Evolutionary conservation across 2,797 vertebrate species (phyloP).

Genomic region (Periophthalmus magnuspinnatus): DNA sequence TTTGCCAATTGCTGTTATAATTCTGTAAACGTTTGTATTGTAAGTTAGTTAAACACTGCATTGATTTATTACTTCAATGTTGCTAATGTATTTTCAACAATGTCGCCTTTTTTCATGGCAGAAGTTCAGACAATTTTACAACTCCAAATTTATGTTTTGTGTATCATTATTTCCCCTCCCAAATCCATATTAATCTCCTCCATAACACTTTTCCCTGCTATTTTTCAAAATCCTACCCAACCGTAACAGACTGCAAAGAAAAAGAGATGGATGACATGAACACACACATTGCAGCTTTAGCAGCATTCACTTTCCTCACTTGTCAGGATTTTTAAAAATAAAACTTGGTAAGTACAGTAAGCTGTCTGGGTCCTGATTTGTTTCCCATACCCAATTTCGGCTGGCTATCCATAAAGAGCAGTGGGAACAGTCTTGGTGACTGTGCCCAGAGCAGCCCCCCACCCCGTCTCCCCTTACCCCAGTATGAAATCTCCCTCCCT

Average conservation of each 20-base stretch:
- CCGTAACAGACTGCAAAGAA: constrained; percentile 18
- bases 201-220: neutral
- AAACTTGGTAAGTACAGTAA: constrained; percentile 41
- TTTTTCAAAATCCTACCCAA: constrained; percentile 12
- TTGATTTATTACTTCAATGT: neutral
- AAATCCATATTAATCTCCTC: constrained; percentile 7
- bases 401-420: constrained; percentile 69
- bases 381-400: constrained; percentile 60
- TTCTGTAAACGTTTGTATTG: neutral
- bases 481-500: constrained; percentile 45
- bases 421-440: constrained; percentile 71
- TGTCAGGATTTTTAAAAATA: constrained; percentile 37
- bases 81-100: neutral
- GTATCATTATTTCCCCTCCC: constrained; percentile 10
- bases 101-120: neutral
- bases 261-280: constrained; percentile 19
- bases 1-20: too few relatives aligned
- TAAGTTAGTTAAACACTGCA: neutral
- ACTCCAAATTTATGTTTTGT: constrained; percentile 18
- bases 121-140: neutral
- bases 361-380: constrained; percentile 31
- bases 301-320: constrained; percentile 21
- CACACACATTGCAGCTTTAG: constrained; percentile 17
- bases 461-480: constrained; percentile 16
- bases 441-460: constrained; percentile 38